A percentile compares a stretch with the other conserved stretches of the same genome.
phyloP scores from a whole-genome alignment of 2,797 vertebrate species.

The Xenentodon cancila region DNA sequence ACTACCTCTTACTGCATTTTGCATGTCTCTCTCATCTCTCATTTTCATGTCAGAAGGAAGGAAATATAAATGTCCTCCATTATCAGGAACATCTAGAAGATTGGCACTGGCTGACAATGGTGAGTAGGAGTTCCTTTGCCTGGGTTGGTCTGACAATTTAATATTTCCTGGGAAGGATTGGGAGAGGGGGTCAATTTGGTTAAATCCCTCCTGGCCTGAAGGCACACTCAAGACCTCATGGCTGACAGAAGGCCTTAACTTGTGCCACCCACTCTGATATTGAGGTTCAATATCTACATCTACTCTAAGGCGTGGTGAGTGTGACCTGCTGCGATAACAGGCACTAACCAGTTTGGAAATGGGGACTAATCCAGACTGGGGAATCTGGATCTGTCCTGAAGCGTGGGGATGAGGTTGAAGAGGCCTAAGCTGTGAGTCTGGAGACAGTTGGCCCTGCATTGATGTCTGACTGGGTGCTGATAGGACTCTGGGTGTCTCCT shows the following conservation, averaged over 20 bases:
- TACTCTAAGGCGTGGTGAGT: conserved; percentile 68
- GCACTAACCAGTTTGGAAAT: conserved; percentile 64
- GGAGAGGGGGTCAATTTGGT: conserved; percentile 16
- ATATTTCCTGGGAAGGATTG: conserved; percentile 41
- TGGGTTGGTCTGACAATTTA: not conserved
- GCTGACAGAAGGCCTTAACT: conserved; percentile 19
- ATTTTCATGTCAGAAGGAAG: accelerated
- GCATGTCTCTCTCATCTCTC: not conserved
- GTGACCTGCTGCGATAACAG: not conserved
- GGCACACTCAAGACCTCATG: not conserved
- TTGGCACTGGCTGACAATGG: not conserved
- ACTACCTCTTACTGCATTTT: not conserved
- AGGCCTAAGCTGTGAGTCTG: conserved; percentile 16
- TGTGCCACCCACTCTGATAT: not conserved
- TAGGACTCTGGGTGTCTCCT: conserved; percentile 33
- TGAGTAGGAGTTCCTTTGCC: conserved; percentile 17
- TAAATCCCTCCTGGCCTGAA: not conserved
- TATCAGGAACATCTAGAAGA: conserved; percentile 25
- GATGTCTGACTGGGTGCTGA: conserved; percentile 42
- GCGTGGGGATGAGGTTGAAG: conserved; percentile 23
- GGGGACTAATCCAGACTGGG: not conserved
- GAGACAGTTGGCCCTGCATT: conserved; percentile 18
- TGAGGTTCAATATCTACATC: conserved; percentile 58
- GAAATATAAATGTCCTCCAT: not conserved
- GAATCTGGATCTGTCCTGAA: conserved; percentile 37